These are phyloP conservation scores for Natator depressus DNA, from an alignment of 2,113 vertebrate genomes.

Conservation along the genomic window DNA sequence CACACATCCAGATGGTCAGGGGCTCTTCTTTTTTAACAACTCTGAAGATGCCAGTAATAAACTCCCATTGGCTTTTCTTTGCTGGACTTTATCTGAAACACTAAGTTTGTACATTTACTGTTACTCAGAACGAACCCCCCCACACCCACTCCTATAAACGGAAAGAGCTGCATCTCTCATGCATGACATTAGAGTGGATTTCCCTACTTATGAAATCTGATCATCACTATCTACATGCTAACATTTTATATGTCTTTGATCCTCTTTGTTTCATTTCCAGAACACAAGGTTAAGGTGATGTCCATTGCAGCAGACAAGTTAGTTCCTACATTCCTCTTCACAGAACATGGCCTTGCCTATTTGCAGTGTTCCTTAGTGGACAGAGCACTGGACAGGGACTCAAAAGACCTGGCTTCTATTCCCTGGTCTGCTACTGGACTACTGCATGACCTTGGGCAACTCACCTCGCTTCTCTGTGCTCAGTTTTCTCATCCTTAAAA, in stretches of 20 bases:
- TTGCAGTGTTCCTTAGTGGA: not conserved
- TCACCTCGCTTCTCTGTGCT: not conserved
- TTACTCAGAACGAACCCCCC: not conserved
- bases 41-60: not conserved
- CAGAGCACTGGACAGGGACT: not conserved
- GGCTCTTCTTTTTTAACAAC: not conserved
- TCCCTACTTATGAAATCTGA: not conserved
- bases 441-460: not conserved
- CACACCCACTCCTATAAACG: not conserved
- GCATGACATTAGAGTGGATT: not conserved
- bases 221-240: not conserved
- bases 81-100: not conserved
- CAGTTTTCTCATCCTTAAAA: not conserved
- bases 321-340: not conserved
- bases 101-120: not conserved
- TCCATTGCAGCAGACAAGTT: not conserved
- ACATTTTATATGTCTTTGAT: not conserved
- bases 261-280: not conserved
- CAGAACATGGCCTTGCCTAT: not conserved
- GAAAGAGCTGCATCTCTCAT: not conserved
- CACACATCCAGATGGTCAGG: not conserved
- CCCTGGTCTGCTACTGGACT: not conserved
- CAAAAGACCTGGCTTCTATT: not conserved
- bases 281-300: not conserved
- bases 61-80: not conserved